These are phyloP conservation scores for Atherinosoma microstoma DNA, from an alignment of 2,797 vertebrate genomes.

Conservation along the genomic window DNA sequence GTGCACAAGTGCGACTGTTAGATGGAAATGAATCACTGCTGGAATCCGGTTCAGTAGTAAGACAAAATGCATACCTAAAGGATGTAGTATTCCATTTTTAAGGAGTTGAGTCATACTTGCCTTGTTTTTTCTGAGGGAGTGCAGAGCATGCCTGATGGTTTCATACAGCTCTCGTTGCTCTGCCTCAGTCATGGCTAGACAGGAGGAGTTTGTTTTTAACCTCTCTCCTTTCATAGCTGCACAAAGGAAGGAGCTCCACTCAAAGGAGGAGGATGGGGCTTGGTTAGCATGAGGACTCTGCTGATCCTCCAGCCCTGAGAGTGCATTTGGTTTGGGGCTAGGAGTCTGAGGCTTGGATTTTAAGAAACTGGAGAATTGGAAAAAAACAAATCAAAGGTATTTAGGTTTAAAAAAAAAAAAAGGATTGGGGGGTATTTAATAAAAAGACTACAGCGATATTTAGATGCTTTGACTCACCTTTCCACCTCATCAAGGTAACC, in stretches of 20 bases:
- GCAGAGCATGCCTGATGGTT: slow-evolving; percentile 94
- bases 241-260: slow-evolving; percentile 94
- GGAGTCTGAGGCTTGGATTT: slow-evolving; percentile 88
- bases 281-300: slow-evolving; percentile 90
- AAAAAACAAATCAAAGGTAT: not conserved
- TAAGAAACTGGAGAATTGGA: slow-evolving; percentile 82
- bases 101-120: slow-evolving; percentile 69
- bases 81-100: not conserved
- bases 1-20: not conserved
- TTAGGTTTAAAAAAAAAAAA: not conserved
- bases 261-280: slow-evolving; percentile 88
- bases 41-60: not conserved
- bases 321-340: slow-evolving; percentile 89
- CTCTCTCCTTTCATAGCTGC: slow-evolving; percentile 93
- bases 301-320: slow-evolving; percentile 88
- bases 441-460: not conserved
- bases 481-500: slow-evolving; percentile 95
- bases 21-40: not conserved
- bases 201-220: slow-evolving; percentile 88
- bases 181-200: slow-evolving; percentile 94
- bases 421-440: not conserved
- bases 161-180: slow-evolving; percentile 97
- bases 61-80: not conserved
- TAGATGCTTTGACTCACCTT: slow-evolving; percentile 77
- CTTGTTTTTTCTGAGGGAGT: slow-evolving; percentile 97